phyloP scores from a whole-genome alignment of 2,797 vertebrate genomes.

The Aulostomus chinensis region DNA sequence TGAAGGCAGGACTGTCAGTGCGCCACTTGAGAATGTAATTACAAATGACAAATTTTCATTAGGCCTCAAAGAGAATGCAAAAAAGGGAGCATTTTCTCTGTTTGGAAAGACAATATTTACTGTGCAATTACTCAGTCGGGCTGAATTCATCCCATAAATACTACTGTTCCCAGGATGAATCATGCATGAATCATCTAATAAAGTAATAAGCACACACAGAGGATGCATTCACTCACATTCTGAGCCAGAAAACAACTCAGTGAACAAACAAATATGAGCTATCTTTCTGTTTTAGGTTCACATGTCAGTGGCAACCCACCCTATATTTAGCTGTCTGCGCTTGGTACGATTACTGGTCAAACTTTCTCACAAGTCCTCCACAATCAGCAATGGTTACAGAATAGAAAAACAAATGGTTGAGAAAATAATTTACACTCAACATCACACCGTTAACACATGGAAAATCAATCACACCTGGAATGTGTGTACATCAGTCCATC shows the following conservation, averaged over 20 bases:
- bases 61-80: slow-evolving; percentile 30
- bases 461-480: too few species aligned
- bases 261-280: slow-evolving; percentile 14
- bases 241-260: slow-evolving; percentile 20
- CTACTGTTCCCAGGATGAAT: slow-evolving; percentile 38
- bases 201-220: slow-evolving; percentile 19
- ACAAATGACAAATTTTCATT: slow-evolving; percentile 64
- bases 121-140: slow-evolving; percentile 48
- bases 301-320: not conserved
- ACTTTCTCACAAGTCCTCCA: slow-evolving; percentile 24
- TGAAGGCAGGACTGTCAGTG: slow-evolving; percentile 33
- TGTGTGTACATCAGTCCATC: too few species aligned
- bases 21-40: slow-evolving; percentile 61
- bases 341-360: slow-evolving; percentile 25
- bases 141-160: slow-evolving; percentile 35
- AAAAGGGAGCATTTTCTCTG: slow-evolving; percentile 31
- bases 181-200: slow-evolving; percentile 50
- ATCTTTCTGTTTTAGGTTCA: slow-evolving; percentile 14
- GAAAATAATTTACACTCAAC: too few species aligned
- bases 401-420: too few species aligned
- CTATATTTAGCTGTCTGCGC: slow-evolving; percentile 16
- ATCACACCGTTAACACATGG: too few species aligned
- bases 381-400: slow-evolving; percentile 16
- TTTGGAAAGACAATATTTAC: slow-evolving; percentile 43
- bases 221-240: slow-evolving; percentile 18